phyloP scores from a whole-genome alignment of 2,888 invertebrate genomes.

The Hesperia comma region DNA sequence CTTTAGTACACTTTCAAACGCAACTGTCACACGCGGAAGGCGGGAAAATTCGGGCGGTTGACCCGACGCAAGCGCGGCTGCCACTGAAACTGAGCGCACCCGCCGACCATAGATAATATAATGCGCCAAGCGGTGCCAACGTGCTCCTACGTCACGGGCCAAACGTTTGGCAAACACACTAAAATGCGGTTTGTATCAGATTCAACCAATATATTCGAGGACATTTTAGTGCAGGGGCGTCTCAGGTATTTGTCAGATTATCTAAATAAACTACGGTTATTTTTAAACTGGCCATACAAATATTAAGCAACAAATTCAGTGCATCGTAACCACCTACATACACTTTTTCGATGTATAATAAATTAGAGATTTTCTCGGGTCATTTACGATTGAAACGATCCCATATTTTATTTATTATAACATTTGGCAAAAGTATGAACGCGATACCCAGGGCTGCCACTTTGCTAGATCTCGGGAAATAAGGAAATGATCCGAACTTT shows the following conservation, averaged over 20 bases:
- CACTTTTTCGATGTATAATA: neutral
- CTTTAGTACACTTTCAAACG: conserved; percentile 46
- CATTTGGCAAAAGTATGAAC: no score
- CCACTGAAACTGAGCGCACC: conserved; percentile 64
- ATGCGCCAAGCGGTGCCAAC: conserved; percentile 54
- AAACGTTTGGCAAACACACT: conserved; percentile 57
- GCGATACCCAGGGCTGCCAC: no score
- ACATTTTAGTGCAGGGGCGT: conserved; percentile 21
- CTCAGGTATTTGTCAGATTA: conserved; percentile 17
- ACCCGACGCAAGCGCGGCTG: conserved; percentile 70
- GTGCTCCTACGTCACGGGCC: conserved; percentile 50
- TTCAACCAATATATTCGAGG: conserved; percentile 37
- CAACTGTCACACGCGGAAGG: conserved; percentile 66
- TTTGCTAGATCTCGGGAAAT: no score
- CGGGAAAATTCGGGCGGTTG: conserved; percentile 65
- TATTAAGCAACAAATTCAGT: neutral
- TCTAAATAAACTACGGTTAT: conserved; percentile 7
- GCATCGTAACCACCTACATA: neutral
- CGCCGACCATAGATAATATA: conserved; percentile 18
- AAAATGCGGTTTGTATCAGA: conserved; percentile 43
- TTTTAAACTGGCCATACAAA: neutral
- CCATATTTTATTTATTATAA: no score
- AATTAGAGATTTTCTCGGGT: neutral
- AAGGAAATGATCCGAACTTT: no score
- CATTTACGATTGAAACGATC: neutral